A percentile compares a stretch with the other conserved stretches of the same genome.
phyloP scores from a whole-genome alignment of 2,888 invertebrate species.

The Ellobium chinense region DNA sequence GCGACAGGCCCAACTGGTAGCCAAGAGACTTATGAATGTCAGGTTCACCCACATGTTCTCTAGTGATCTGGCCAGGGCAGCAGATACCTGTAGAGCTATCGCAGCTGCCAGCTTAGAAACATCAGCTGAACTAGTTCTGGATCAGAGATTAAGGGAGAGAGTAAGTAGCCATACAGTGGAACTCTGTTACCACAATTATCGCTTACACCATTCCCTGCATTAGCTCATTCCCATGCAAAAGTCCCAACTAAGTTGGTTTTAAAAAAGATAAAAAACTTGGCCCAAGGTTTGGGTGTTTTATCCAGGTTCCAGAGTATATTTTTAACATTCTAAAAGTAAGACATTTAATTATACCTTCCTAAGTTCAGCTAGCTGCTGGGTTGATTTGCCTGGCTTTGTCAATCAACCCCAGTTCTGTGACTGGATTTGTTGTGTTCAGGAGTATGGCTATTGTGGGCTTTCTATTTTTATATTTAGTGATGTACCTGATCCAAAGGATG shows the following conservation, averaged over 20 bases:
- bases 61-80: slow-evolving; percentile 27
- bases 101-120: slow-evolving; percentile 26
- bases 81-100: slow-evolving; percentile 13
- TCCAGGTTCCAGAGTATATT: no score
- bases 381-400: no score
- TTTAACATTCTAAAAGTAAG: no score
- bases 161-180: slow-evolving; percentile 51
- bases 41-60: slow-evolving; percentile 30
- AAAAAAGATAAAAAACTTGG: no score
- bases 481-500: no score
- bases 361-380: no score
- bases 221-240: neutral
- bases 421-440: no score
- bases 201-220: neutral
- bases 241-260: neutral
- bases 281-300: no score
- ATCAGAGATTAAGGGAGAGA: slow-evolving; percentile 70
- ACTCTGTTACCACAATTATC: neutral
- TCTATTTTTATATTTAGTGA: no score
- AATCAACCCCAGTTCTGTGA: no score
- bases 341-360: no score
- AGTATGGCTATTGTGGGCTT: no score
- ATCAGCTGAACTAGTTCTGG: slow-evolving; percentile 55
- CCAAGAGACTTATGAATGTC: neutral
- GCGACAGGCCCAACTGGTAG: slow-evolving; percentile 26